Base-by-base conservation (phyloP, 2,113 vertebrate species). In the Murina feae region DNA sequence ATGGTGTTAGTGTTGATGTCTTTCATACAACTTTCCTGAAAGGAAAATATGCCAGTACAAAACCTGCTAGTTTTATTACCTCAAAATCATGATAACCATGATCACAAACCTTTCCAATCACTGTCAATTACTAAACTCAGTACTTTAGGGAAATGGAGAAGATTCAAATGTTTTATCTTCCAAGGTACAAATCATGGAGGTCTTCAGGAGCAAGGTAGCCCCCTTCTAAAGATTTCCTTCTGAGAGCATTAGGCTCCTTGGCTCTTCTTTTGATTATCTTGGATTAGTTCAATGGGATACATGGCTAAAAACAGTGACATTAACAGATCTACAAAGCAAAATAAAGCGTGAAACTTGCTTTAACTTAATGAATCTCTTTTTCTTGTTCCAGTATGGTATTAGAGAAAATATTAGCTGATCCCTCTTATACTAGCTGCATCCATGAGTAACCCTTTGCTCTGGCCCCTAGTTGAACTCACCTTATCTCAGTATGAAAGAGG, bases 341-440 rank as follows among this genome's bases (percentile, higher is more conserved):
- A 63, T 47, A 93, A 68, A 76, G 47, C 82, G 47, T 63, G 49
- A 84, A 94, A 90, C 42, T 79, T 94, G 30, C 53, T 94, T 60
- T 78, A 75, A 85, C 37, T 92, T 89, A 78, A 66, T 80, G 39
- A 90, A 68, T 83, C 51, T 85, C 12, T 71, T 80, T 76, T 60
- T 63, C 58, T 85, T 87, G 30, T 63, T 63, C 49, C 42, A 93
- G 7, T 72, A 79, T 53, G 5, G 5, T 74, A 66, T 8, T 72
- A 44, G 65, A 74, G 17, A 82, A 84, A 90, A 68, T 42, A 68
- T 76, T 42, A 65, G 68, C 58, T 86, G 44, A 85, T 44, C 18
- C 47, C 23, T 58, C 44, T 87, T 32, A 58, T 66, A 89, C 30
- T 82, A 58, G 44, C 18, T 20, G 20, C 39, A 44, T 74, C 37